Percentiles rank a stretch among this genome's conserved stretches.
These are phyloP conservation scores for Periphyllus acericola DNA, from an alignment of 2,888 invertebrate genomes.

Conservation along the genomic window DNA sequence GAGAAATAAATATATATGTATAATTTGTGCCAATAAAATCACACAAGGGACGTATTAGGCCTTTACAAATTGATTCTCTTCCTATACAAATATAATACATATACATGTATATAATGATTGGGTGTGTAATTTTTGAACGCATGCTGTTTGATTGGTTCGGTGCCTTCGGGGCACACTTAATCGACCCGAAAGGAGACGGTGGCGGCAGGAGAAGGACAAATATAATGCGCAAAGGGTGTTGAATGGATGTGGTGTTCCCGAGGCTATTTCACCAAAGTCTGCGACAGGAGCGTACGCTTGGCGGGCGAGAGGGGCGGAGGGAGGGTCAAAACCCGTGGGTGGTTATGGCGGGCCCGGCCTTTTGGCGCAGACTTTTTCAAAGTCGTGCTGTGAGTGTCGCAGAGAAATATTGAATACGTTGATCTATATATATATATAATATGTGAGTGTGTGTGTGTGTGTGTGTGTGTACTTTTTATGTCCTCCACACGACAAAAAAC, in stretches of 20 bases:
- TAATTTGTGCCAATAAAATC: constrained; percentile 41
- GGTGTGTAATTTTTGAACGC: constrained; percentile 59
- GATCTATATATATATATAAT: constrained; percentile 4
- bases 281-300: neutral
- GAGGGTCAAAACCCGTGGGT: constrained; percentile 51
- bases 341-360: constrained; percentile 41
- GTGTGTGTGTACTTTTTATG: constrained; percentile 20
- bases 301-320: neutral
- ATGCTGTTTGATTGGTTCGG: constrained; percentile 59
- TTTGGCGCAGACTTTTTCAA: constrained; percentile 60
- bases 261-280: constrained; percentile 37
- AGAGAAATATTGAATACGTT: constrained; percentile 51
- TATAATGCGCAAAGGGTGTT: constrained; percentile 49
- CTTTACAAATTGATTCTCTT: constrained; percentile 54
- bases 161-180: constrained; percentile 61
- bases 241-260: constrained; percentile 51
- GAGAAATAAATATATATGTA: neutral
- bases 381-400: constrained; percentile 61
- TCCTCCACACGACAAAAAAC: constrained; percentile 19
- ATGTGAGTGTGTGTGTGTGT: neutral
- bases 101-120: constrained; percentile 4
- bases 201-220: constrained; percentile 41
- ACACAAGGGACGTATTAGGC: constrained; percentile 52
- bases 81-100: neutral
- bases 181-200: constrained; percentile 40